Evolutionary conservation across 2,797 vertebrate genomes (phyloP), one percentile per base, ranked within the genome.

Genomic region (Diceros bicornis): DNA sequence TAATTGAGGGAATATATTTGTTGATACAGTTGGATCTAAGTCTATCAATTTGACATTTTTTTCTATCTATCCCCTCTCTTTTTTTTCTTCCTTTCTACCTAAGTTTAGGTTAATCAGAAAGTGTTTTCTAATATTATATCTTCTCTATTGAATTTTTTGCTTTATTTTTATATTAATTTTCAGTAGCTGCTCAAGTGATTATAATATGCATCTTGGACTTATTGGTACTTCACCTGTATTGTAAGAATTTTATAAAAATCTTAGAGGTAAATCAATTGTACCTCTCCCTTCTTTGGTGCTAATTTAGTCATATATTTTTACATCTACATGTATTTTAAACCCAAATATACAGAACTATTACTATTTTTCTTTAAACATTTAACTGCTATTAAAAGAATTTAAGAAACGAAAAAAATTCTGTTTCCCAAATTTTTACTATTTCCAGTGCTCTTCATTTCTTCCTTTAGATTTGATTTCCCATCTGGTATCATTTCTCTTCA

Each of bases 81-180:
- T 72, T 87, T 81, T 81, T n/a, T 10, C 34, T 17, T 55, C 44
- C 44, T 82, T 78, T 81, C 29, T 74, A 13, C 17, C 50, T 74
- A n/a, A 3, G 50, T 74, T 34, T 59, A 66, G 47, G 11, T 59
- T 79, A 92, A 64, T 78, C 16, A 71, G 78, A 84, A 77, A 85
- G 25, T 61, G 9, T 23, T 93, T 95, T 71, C 18, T 74, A 64
- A 17, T 29, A 66, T 92, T 69, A n/a, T 74, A 78, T 69, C 27
- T 94, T 89, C 32, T 41, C 52, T 84, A 29, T 37, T 59, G 6
- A 29, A 32, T 17, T 32, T 81, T 64, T 79, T 61, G 14, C 29
- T 94, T 68, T 69, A n/a, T 37, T 62, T 89, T 89, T 47, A 1
- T 64, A 71, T 91, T 62, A 75, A 71, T 5, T 92, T 75, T 92